Evolutionary conservation across 2,888 invertebrate species (phyloP), one percentile per base, ranked within the genome.

Genomic region (Conistra vaccinii): DNA sequence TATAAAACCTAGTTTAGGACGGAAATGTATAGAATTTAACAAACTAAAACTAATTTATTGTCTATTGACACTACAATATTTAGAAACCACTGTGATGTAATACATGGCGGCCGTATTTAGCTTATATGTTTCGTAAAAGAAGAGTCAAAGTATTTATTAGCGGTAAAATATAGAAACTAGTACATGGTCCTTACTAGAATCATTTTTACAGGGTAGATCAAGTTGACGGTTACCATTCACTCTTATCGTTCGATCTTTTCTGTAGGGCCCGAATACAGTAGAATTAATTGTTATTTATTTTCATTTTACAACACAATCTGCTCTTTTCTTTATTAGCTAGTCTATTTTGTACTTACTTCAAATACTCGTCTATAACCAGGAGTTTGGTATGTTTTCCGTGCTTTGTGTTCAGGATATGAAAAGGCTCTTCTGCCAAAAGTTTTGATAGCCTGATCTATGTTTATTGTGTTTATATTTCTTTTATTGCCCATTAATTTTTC

Each of bases 331-430:
- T 32, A 14, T 23, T 39, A 17, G 10, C 20, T 2, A 14, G 12
- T 42, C 23, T 71, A 14, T 48, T 48, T 53, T 6, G 23, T 63
- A 78, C 83, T 81, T 83, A 81, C 81, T 69, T 73, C 79, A 45
- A 66, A 45, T 12, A 83, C 14, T 60, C 53, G 61, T 63, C 81
- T 69, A 29, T 42, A 42, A 20, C 26, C 23, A 45, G 68, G 57
- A 42, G 62, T 17, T 17, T 14, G 23, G 1, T 14, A 17, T 42
- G 2, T 9, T 35, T 20, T 69, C 23, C 17, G 51, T 29, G 3
- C 1, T 42, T 53, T 61, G 14, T 55, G 57, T 1, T 48, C 26
- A 9, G 51, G 39, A 57, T 67, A 48, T 0, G 42, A 23, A 61
- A 48, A 42, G 20, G 14, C 0, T 58, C 61, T 67, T 23, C 23